Evolutionary conservation across 23 tunicate species (phyloP).

Genomic region (Diplosoma virens): DNA sequence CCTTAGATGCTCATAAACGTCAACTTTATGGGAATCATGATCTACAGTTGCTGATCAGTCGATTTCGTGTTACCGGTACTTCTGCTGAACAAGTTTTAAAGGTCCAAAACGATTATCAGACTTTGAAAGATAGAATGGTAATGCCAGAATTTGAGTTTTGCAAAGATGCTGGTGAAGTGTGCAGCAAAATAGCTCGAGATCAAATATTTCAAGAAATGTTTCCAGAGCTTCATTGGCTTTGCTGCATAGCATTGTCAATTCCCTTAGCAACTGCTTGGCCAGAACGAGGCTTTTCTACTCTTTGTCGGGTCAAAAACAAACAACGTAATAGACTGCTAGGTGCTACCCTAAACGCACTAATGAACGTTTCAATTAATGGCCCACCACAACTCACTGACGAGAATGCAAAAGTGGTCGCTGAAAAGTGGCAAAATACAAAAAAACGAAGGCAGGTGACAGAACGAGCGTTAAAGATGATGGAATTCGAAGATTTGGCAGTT

Average conservation of each 20-base stretch:
- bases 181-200: constrained; percentile 48
- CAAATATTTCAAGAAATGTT: constrained; percentile 29
- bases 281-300: constrained; percentile 41
- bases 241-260: constrained; percentile 45
- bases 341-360: constrained; percentile 30
- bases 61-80: constrained; percentile 18
- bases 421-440: constrained; percentile 19
- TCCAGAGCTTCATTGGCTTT: constrained; percentile 43
- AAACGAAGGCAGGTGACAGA: constrained; percentile 21
- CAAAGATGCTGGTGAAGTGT: constrained; percentile 40
- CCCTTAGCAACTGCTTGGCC: constrained; percentile 28
- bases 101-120: constrained; percentile 35
- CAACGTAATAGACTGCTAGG: constrained; percentile 28
- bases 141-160: constrained; percentile 37
- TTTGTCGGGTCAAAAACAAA: constrained; percentile 34
- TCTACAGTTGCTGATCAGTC: constrained; percentile 34
- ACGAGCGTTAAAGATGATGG: constrained; percentile 8
- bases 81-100: constrained; percentile 25
- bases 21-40: constrained; percentile 31
- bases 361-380: constrained; percentile 25
- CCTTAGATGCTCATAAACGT: neutral
- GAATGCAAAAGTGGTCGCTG: constrained; percentile 8
- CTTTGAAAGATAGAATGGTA: constrained; percentile 31
- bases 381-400: constrained; percentile 22
- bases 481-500: neutral